Base-by-base conservation (phyloP, 2,888 invertebrate genomes). In the Drosophila cognata region DNA sequence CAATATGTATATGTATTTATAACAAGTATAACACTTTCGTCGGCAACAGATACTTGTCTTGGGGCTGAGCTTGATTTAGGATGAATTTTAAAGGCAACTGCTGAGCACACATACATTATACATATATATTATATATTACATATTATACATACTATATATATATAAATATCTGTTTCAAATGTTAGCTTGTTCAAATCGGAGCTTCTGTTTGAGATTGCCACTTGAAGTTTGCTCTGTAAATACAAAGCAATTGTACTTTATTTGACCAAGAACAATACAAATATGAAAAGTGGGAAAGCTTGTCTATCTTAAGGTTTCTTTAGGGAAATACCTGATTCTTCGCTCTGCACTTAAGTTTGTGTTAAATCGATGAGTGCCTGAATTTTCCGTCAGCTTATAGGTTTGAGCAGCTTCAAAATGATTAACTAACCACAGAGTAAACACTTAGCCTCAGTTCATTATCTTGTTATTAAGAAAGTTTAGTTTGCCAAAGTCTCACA, bases 1-100 rank as follows among this genome's bases (percentile, higher is more conserved):
- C 46, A 77, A 28, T 31, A 35, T 35, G 35, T 56, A 48, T 46
- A 46, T 57, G 25, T 57, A 55, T 70, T 57, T 53, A 69, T 43
- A 74, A 60, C 58, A 61, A 62, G 64, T 41, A 67, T 58, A 53
- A 59, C 58, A 74, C 67, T 74, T 63, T 60, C 25, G 41, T 51
- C 36, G 63, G 46, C 38, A 50, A 28, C 28, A 41, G 48, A 43
- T 61, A 51, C 38, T 64, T 52, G 59, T 29, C 46, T 56, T 59
- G 41, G 38, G 36, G 59, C 43, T 59, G 28, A 33, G n/a, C 46
- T 71, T 70, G 58, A 58, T 58, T 70, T 55, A 63, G 43, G 56
- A 56, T 43, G 31, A 18, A 58, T 29, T 76, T 76, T 66, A 64
- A 75, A 67, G 51, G 38, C 50, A 46, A 31, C 50, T 35, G 1